Base-by-base conservation (phyloP, 1,140 invertebrate genomes). In the Diploscapter pachys region DNA sequence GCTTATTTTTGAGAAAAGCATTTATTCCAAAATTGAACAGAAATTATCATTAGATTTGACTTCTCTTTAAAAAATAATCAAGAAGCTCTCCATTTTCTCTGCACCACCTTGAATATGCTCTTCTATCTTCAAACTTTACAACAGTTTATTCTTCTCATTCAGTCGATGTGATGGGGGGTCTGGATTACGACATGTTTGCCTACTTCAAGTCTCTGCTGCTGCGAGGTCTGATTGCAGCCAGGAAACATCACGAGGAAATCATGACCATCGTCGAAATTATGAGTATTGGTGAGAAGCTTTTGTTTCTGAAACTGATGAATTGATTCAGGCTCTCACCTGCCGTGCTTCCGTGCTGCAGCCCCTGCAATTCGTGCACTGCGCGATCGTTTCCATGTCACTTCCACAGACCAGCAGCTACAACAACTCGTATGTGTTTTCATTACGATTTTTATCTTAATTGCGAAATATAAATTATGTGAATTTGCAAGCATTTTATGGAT, bases 201-300 rank as follows among this genome's bases (percentile, higher is more conserved):
- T 96, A 98, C 87, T 99, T 98, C 87, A 98, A 98, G 88, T 94
- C 93, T 64, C 89, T 99, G 4, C 93, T 99, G 83, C 89, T 99
- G 31, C 93, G 95, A 86, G 97, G 96, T 0, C 89, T 99, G 64
- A 90, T 99, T 71, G 94, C 95, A 4, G 94, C 95, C 3, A 89
- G 95, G 66, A 99, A 99, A 88, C 95, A 99, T 86, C 93, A 93
- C 89, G 96, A 98, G 84, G 92, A 94, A 86, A 92, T 99, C 75
- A 89, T 98, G 50, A 93, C 93, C 78, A 89, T 99, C 64, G 94
- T 98, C 9, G 96, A 99, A 88, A 95, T 98, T 76, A 98, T 99
- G 95, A 89, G 95, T 82, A 93, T 93, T 88, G 94, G 94, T 96
- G 1, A 31, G 31, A 87, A 8, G 9, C 4, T 69, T 63, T n/a